Percentiles rank a stretch among this genome's conserved stretches.
phyloP scores from a whole-genome alignment of 1,140 invertebrate genomes.

The Brachionus koreanus region DNA sequence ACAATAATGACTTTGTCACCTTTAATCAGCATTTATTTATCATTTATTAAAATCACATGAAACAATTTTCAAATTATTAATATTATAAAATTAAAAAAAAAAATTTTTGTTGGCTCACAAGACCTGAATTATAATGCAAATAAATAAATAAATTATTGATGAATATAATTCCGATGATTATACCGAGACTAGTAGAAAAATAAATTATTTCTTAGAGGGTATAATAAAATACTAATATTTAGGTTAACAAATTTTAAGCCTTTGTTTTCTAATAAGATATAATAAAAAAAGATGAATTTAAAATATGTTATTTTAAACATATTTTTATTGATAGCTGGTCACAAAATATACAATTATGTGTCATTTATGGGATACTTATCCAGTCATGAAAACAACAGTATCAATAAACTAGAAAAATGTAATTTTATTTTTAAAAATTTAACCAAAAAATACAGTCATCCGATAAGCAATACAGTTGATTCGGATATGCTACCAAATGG shows the following conservation, averaged over 20 bases:
- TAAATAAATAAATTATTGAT: no score
- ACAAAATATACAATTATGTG: background rate
- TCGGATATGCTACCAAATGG: constrained; percentile 17
- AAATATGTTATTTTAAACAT: background rate
- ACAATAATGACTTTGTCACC: background rate
- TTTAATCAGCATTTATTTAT: background rate
- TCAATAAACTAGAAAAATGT: background rate
- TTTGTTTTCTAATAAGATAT: no score
- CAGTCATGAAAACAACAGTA: background rate
- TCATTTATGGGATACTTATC: constrained; percentile 3
- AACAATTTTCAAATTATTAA: no score
- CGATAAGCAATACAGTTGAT: background rate
- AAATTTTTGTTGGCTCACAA: no score
- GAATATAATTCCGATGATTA: no score
- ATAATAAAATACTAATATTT: background rate
- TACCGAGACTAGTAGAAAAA: no score
- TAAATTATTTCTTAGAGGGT: no score
- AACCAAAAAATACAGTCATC: background rate
- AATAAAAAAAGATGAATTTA: background rate
- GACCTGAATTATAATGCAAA: no score
- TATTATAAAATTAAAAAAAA: no score
- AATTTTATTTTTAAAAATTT: background rate
- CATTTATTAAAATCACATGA: background rate
- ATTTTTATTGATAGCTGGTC: background rate
- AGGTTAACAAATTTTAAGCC: background rate